Evolutionary conservation across 2,797 vertebrate genomes (phyloP).

Genomic region (Darevskia mixta): DNA sequence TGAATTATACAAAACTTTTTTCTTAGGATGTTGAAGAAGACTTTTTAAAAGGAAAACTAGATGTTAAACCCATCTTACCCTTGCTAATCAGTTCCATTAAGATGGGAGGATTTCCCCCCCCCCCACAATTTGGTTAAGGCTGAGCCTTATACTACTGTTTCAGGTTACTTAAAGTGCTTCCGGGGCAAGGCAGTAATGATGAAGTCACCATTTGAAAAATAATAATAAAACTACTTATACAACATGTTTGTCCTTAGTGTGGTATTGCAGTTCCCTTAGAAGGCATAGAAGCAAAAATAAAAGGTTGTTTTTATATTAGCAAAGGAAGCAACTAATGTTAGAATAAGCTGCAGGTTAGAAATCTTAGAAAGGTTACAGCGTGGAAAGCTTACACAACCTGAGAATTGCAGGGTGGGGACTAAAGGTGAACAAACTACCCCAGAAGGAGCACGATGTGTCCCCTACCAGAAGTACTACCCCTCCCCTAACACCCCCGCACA

Average conservation of each 20-base stretch:
- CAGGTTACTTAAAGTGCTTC: not conserved
- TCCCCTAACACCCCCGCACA: too few species aligned
- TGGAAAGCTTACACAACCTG: not conserved
- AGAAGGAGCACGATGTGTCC: too few species aligned
- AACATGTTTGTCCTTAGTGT: not conserved
- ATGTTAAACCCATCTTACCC: not conserved
- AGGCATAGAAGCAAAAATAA: slow-evolving; percentile 16
- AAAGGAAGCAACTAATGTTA: not conserved
- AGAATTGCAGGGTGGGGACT: not conserved
- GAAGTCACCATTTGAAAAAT: not conserved
- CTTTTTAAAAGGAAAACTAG: not conserved
- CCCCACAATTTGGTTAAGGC: not conserved
- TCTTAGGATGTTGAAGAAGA: not conserved
- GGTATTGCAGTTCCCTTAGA: not conserved
- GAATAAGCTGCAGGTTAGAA: not conserved
- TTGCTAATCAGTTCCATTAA: not conserved
- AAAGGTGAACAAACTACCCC: too few species aligned
- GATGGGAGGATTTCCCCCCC: not conserved
- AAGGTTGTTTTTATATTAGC: not conserved
- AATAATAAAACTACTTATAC: not conserved
- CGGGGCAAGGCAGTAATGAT: not conserved
- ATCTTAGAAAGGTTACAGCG: not conserved
- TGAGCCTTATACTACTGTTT: not conserved
- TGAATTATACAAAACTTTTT: not conserved
- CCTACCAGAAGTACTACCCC: too few species aligned